Conservation (phyloP, 2,888 invertebrate genomes). For the Apodemia hepburni region DNA sequence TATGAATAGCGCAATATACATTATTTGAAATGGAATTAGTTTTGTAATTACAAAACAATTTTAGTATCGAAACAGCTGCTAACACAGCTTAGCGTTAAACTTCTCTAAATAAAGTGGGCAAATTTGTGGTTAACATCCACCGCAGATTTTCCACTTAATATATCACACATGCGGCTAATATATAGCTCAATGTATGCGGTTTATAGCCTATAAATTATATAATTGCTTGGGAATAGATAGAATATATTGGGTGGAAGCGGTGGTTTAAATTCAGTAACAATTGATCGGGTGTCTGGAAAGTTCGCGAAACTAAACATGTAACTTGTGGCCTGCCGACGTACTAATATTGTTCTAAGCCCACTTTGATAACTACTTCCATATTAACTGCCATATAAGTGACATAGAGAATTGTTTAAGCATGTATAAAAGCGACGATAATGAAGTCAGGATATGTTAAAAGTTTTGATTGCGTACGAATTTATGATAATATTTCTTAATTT, state of each 20-base stretch:
- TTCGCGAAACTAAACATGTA: slow-evolving; percentile 42
- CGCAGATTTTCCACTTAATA: slow-evolving; percentile 15
- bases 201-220: slow-evolving; percentile 34
- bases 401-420: not conserved
- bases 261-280: slow-evolving; percentile 39
- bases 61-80: slow-evolving; percentile 12
- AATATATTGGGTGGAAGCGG: slow-evolving; percentile 27
- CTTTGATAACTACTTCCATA: slow-evolving; percentile 35
- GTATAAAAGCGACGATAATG: not conserved
- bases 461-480: not conserved
- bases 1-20: not conserved
- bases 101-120: slow-evolving; percentile 15
- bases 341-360: slow-evolving; percentile 39
- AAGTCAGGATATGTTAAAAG: not conserved
- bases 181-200: slow-evolving; percentile 30
- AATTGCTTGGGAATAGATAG: slow-evolving; percentile 32
- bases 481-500: too few relatives aligned
- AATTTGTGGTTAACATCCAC: slow-evolving; percentile 7
- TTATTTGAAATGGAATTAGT: slow-evolving; percentile 4
- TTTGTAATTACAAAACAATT: slow-evolving; percentile 10
- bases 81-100: slow-evolving; percentile 11
- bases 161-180: slow-evolving; percentile 28
- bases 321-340: slow-evolving; percentile 39
- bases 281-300: slow-evolving; percentile 55
- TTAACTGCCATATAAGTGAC: slow-evolving; percentile 10